phyloP scores from a whole-genome alignment of 2,888 invertebrate species.

The Tachina fera region DNA sequence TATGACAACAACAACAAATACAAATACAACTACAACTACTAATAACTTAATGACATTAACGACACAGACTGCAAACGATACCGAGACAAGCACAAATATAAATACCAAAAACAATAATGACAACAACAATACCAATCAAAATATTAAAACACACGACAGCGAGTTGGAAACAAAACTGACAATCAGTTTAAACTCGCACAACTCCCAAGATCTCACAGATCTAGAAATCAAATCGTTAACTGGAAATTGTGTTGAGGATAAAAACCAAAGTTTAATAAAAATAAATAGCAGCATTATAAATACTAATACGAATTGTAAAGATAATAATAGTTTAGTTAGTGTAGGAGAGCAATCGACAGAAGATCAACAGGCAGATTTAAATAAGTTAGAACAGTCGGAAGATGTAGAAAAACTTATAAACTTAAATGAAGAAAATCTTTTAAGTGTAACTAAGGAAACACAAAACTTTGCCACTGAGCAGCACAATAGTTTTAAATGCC shows the following conservation, averaged over 20 bases:
- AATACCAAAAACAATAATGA: conserved; percentile 60
- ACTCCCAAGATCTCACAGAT: neutral
- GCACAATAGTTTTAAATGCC: neutral
- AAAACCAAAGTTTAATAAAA: conserved; percentile 56
- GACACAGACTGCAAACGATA: conserved; percentile 73
- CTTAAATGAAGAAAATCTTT: neutral
- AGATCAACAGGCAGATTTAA: neutral
- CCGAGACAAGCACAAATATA: conserved; percentile 41
- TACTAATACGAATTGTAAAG: conserved; percentile 21
- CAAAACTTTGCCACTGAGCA: no score
- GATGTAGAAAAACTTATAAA: conserved; percentile 12
- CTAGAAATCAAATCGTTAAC: neutral
- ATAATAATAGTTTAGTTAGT: conserved; percentile 51
- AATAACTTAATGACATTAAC: conserved; percentile 73
- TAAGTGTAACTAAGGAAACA: neutral
- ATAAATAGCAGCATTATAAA: conserved; percentile 69
- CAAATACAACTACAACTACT: conserved; percentile 71
- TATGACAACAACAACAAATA: conserved; percentile 73
- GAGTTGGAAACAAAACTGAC: conserved; percentile 1
- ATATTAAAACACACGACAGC: conserved; percentile 45
- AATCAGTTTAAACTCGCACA: conserved; percentile 15
- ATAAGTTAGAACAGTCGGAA: neutral
- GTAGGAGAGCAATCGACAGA: neutral
- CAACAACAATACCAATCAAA: conserved; percentile 74
- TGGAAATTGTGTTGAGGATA: conserved; percentile 1